Conservation (phyloP, 2,113 vertebrate genomes). For the Loxodonta africana region DNA sequence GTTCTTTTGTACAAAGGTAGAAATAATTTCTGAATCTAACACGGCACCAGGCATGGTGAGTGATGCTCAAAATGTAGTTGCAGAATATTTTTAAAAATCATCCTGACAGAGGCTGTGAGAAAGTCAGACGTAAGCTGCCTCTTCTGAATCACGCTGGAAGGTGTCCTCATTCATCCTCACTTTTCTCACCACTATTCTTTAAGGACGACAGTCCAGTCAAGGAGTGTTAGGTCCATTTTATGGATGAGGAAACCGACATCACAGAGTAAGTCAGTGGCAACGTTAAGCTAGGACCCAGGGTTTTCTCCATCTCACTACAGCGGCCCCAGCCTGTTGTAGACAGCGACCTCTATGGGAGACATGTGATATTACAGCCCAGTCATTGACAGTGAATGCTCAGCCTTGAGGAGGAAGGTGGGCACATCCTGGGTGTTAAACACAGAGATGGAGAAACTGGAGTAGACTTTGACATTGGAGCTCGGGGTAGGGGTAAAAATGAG, state of each 20-base stretch:
- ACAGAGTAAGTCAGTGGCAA: not conserved
- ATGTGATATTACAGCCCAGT: not conserved
- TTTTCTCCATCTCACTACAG: not conserved
- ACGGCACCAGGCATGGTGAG: not conserved
- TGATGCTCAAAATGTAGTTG: not conserved
- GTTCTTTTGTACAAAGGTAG: not conserved
- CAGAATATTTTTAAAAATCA: not conserved
- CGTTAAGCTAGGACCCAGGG: not conserved
- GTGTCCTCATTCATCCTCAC: not conserved
- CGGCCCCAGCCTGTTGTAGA: not conserved
- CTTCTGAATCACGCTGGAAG: not conserved
- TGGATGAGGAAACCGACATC: not conserved
- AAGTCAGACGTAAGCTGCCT: not conserved
- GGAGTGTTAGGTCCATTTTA: not conserved
- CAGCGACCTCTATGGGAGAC: not conserved
- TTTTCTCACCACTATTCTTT: not conserved
- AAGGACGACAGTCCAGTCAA: not conserved
- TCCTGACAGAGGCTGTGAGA: not conserved
- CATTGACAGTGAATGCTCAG: not conserved
- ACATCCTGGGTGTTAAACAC: not conserved
- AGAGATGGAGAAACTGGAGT: not conserved
- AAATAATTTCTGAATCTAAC: not conserved
- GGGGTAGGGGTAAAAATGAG: not conserved
- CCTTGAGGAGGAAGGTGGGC: not conserved
- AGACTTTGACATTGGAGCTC: not conserved